Conservation (phyloP, 1,140 invertebrate species). For the Lamellibrachia luymesi region DNA sequence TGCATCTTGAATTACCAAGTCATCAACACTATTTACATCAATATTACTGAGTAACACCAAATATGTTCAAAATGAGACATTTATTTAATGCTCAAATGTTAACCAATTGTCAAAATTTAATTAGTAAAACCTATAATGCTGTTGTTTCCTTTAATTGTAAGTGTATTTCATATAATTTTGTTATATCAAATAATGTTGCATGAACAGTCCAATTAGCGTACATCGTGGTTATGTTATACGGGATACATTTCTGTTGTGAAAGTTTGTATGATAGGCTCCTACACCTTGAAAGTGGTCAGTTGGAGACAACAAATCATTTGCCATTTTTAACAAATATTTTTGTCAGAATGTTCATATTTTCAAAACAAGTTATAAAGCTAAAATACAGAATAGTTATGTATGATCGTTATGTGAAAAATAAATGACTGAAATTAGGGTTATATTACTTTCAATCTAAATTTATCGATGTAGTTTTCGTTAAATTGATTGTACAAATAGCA, state of each 20-base stretch:
- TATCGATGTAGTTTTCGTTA: too few species aligned
- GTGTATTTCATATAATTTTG: not conserved
- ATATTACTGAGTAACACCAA: not conserved
- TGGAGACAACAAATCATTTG: not conserved
- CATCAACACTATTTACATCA: not conserved
- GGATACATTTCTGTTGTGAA: not conserved
- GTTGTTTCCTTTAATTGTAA: not conserved
- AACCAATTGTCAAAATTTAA: not conserved
- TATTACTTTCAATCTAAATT: too few species aligned
- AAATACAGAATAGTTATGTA: too few species aligned
- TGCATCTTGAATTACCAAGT: not conserved
- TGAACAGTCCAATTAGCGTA: not conserved
- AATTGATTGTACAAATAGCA: too few species aligned
- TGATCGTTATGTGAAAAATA: too few species aligned
- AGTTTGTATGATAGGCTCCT: not conserved
- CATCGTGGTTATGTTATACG: not conserved
- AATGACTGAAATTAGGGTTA: too few species aligned
- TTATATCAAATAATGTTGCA: not conserved
- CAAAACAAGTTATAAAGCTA: too few species aligned
- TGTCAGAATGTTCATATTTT: too few species aligned
- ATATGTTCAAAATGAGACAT: not conserved
- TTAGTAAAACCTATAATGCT: too few species aligned
- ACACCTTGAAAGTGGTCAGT: not conserved
- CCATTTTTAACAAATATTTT: not conserved
- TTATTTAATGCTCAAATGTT: not conserved